Evolutionary conservation across 2,797 vertebrate species (phyloP), one percentile per base, ranked within the genome.

Genomic region (Lerista edwardsae): DNA sequence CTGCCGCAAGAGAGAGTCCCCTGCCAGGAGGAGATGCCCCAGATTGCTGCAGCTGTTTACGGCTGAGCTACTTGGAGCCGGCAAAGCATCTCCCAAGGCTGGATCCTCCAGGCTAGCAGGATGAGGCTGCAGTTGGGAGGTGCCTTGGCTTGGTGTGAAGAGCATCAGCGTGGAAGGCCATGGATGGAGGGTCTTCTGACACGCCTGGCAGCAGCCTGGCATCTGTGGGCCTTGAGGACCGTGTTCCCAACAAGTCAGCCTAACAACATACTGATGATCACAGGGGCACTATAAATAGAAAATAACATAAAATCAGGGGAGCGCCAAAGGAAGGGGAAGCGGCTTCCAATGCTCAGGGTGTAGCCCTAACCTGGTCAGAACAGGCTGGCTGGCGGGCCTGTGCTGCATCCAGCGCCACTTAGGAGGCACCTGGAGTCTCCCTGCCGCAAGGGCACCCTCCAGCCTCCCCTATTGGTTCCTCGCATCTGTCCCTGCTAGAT

Each of bases 271-370:
- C 83, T 0, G 0, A 72, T 90, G 12, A 72, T 90, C 85, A 90
- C 91, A 88, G 67, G 1, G 9, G 77, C 79, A 71, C 82, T 90
- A 92, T 91, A 91, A 86, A 87, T 86, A 90, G 86, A 85, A 39
- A 57, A 80, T 62, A n/a, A 34, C 34, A 51, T 23, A 79, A 76
- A 84, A 44, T 57, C 36, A 82, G 88, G 75, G 69, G 86, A 80
- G 21, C 69, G 85, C 86, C 41, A 79, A 78, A 86, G 82, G 82
- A 71, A 59, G 64, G 36, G 6, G 51, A 87, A 77, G 71, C 75
- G 36, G 84, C 91, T 84, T 81, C 71, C 85, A 92, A 87, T 80
- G 79, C 39, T 80, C 82, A 65, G 74, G 51, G 47, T 82, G 69
- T n/a, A n/a, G n/a, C n/a, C n/a, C n/a, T n/a, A n/a, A n/a, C n/a